Evolutionary conservation across 2,113 vertebrate genomes (phyloP), one percentile per base, ranked within the genome.

Genomic region (Brachyistius frenatus): DNA sequence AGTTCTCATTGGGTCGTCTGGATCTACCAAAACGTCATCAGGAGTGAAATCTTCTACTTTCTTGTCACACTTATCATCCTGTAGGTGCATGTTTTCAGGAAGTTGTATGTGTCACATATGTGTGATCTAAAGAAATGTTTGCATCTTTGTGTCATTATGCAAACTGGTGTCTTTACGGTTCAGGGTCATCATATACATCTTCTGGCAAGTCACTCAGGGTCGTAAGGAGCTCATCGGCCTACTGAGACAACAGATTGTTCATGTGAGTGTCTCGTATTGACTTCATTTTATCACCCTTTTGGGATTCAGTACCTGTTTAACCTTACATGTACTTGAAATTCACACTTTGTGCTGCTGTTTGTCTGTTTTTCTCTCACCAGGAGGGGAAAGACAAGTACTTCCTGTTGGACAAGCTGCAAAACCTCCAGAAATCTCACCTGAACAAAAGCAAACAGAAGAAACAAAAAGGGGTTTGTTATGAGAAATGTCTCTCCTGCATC

Each of bases 1-100:
- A 32, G 80, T 46, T 93, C 91, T 0, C 10, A 67, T 2, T 98
- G 96, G 97, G 95, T 93, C 0, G 80, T 93, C 10, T 99, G 97
- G 97, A 95, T 98, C 89, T 99, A 97, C 83, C 33, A 67, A 2
- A 94, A 98, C 44, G 89, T 99, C 81, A 93, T 99, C 44, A 86
- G 84, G 36, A 97, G 91, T 6, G 95, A 93, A 87, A 93, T 98
- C 56, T 98, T 99, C 94, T 99, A 96, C 89, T 97, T 97, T 90
- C 75, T 96, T 33, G 86, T 97, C 67, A 95, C 94, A 0, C 46
- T 87, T 62, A 57, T 97, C 69, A 77, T 96, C 54, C 31, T 99
- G 98, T 99, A 93, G 97, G 97, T 94, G 1, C 13, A 39, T 23
- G 23, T 23, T 23, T 23, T 23, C 23, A 23, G 23, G 23, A 23